Conservation (phyloP, 2,888 invertebrate species). For the Smittia aterrima region DNA sequence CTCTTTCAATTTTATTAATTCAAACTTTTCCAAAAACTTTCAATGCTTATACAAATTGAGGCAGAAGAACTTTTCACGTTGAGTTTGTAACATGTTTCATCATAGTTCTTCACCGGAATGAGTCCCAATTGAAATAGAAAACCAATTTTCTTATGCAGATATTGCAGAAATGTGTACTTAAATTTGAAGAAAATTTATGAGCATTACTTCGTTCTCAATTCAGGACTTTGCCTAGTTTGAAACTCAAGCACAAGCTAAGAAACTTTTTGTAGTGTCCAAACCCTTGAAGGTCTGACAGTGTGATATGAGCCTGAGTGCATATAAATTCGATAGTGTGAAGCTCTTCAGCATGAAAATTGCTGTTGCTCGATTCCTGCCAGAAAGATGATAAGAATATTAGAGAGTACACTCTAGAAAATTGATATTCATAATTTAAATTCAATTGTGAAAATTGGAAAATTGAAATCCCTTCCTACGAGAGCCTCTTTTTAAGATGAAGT, state of each 20-base stretch:
- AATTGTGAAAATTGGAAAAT: conserved; percentile 28
- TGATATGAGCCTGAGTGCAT: conserved; percentile 5
- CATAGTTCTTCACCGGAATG: background rate
- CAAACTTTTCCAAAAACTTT: background rate
- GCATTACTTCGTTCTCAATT: no score
- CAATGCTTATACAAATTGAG: background rate
- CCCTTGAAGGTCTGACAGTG: background rate
- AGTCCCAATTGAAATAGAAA: conserved; percentile 2
- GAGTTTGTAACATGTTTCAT: background rate
- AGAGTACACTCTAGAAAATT: background rate
- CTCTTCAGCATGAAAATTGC: background rate
- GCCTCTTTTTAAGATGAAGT: background rate
- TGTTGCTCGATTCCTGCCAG: background rate
- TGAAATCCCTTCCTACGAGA: background rate
- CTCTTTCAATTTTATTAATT: background rate
- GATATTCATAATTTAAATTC: conserved; percentile 32
- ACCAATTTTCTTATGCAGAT: conserved; percentile 40
- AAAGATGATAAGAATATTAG: conserved; percentile 32
- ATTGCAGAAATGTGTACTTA: conserved; percentile 36
- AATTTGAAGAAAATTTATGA: conserved; percentile 35
- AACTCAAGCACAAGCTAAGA: no score
- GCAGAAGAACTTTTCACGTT: background rate
- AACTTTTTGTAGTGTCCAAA: background rate
- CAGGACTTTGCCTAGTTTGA: no score
- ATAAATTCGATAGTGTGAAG: background rate